Evolutionary conservation across 2,113 vertebrate genomes (phyloP).

Genomic region (Prinia subflava): DNA sequence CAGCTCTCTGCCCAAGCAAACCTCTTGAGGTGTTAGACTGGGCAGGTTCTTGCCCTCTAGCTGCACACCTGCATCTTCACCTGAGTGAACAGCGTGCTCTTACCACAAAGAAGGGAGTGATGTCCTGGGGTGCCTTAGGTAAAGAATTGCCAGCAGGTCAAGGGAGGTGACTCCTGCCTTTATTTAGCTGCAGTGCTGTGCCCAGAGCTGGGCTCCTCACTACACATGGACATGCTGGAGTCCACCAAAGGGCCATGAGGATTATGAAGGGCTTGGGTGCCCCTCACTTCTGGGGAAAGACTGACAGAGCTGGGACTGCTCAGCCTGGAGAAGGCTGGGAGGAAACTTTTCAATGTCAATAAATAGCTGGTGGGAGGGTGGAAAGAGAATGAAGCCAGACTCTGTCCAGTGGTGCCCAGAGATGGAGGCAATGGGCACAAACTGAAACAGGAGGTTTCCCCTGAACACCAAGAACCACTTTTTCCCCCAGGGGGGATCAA

Average conservation of each 20-base stretch:
- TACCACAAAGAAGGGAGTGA: rapidly evolving
- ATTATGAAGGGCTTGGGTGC: neutral
- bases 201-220: neutral
- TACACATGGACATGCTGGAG: neutral
- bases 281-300: neutral
- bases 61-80: neutral
- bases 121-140: neutral
- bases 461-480: neutral
- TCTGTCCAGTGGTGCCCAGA: neutral
- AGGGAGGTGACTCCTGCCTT: neutral
- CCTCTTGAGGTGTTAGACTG: neutral
- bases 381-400: neutral
- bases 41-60: neutral
- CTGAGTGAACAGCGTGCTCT: rapidly evolving
- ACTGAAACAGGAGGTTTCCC: neutral
- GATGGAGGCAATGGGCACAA: neutral
- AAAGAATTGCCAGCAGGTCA: neutral
- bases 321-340: neutral
- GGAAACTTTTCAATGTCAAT: neutral
- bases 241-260: neutral
- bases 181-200: too few relatives aligned
- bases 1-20: neutral
- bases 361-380: neutral
- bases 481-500: rapidly evolving
- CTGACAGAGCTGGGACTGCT: neutral